These are phyloP conservation scores for Otocyon megalotis DNA, from an alignment of 2,113 vertebrate genomes.

Conservation along the genomic window DNA sequence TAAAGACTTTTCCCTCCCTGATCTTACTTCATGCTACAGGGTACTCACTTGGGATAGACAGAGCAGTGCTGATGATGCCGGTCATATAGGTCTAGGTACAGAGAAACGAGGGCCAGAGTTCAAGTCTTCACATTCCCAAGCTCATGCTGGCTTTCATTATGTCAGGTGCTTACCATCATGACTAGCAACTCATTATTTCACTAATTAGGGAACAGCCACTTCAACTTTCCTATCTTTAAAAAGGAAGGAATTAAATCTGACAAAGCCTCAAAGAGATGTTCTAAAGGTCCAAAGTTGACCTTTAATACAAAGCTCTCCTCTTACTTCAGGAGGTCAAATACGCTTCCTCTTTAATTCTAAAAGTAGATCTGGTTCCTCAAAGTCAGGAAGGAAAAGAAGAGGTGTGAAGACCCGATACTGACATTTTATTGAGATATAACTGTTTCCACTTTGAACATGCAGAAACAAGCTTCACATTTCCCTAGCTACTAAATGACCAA, in stretches of 20 bases:
- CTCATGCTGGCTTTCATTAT: not conserved
- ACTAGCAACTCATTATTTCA: not conserved
- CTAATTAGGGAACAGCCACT: not conserved
- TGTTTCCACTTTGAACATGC: not conserved
- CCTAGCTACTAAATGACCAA: not conserved
- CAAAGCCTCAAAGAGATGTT: slow-evolving; percentile 9
- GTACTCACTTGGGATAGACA: not conserved
- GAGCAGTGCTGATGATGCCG: no score
- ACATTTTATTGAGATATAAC: not conserved
- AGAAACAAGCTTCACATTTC: not conserved
- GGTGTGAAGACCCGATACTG: not conserved
- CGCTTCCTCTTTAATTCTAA: not conserved
- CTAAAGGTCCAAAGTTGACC: slow-evolving; percentile 4
- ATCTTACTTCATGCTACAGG: not conserved
- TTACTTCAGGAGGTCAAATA: slow-evolving; percentile 30
- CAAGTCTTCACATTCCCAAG: not conserved
- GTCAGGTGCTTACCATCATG: not conserved
- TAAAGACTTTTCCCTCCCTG: not conserved
- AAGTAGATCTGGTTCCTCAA: slow-evolving; percentile 31
- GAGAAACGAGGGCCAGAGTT: not conserved
- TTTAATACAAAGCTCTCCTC: slow-evolving; percentile 49
- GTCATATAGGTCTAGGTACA: not conserved
- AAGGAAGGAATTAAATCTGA: slow-evolving; percentile 11
- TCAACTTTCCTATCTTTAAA: not conserved
- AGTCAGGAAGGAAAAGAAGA: not conserved